Evolutionary conservation across 2,113 vertebrate species (phyloP).

Genomic region (Pteruthius melanotis): DNA sequence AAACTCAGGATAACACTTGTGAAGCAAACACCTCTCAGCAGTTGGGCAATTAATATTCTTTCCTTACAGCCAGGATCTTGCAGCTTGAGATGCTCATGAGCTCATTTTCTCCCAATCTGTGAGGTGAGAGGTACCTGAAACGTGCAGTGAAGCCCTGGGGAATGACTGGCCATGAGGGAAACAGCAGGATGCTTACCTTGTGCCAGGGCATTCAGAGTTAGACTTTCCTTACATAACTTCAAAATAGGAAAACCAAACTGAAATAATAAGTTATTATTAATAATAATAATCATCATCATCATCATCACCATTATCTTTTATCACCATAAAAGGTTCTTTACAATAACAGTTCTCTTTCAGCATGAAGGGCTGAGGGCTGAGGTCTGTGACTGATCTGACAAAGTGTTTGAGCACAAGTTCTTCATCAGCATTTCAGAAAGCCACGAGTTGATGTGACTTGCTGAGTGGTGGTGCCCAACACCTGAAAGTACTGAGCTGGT

Average conservation of each 20-base stretch:
- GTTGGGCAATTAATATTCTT: background rate
- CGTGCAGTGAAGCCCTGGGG: background rate
- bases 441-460: rapidly evolving
- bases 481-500: background rate
- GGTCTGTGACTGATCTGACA: rapidly evolving
- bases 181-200: background rate
- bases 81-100: background rate
- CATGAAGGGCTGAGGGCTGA: background rate
- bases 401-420: background rate
- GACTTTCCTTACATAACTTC: background rate
- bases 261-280: background rate
- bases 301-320: no score
- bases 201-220: background rate
- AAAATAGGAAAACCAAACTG: background rate
- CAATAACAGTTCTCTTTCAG: background rate
- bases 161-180: background rate
- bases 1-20: background rate
- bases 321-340: background rate
- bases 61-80: background rate
- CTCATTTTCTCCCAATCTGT: background rate
- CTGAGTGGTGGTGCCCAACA: background rate
- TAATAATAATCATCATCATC: background rate
- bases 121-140: background rate
- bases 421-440: background rate
- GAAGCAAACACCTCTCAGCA: background rate